Evolutionary conservation across 2,888 invertebrate species (phyloP).

Genomic region (Agrochola lota): DNA sequence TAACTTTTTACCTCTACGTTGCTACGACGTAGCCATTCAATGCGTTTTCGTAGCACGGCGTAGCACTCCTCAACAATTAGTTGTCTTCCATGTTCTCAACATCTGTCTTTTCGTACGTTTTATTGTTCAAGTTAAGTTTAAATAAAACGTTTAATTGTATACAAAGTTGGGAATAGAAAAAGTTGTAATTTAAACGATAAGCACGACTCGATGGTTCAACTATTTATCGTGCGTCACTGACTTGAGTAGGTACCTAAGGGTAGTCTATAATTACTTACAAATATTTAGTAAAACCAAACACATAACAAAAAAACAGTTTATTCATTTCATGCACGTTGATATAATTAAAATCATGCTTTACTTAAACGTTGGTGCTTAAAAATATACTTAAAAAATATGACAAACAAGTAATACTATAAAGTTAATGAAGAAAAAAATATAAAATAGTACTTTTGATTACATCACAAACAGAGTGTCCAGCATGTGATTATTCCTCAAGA

Average conservation of each 20-base stretch:
- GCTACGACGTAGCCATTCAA: background rate
- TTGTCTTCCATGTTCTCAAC: background rate
- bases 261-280: background rate
- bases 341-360: background rate
- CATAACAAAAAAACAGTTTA: slow-evolving; percentile 6
- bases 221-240: background rate
- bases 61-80: background rate
- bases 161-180: background rate
- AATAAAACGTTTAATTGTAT: too few species aligned
- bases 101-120: background rate
- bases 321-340: slow-evolving; percentile 2
- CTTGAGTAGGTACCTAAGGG: background rate
- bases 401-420: background rate
- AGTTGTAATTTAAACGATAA: background rate
- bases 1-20: background rate
- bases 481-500: slow-evolving; percentile 56
- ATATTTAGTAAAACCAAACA: slow-evolving; percentile 11
- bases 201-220: background rate
- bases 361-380: slow-evolving; percentile 10
- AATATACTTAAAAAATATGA: slow-evolving; percentile 26
- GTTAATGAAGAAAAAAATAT: background rate
- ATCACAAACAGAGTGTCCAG: background rate
- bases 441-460: slow-evolving; percentile 5
- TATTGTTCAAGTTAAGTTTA: too few species aligned
- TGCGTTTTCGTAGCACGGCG: background rate